A percentile compares a stretch with the other conserved stretches of the same genome.
These are phyloP conservation scores for Micronisus gabar DNA, from an alignment of 2,113 vertebrate species.

Conservation along the genomic window DNA sequence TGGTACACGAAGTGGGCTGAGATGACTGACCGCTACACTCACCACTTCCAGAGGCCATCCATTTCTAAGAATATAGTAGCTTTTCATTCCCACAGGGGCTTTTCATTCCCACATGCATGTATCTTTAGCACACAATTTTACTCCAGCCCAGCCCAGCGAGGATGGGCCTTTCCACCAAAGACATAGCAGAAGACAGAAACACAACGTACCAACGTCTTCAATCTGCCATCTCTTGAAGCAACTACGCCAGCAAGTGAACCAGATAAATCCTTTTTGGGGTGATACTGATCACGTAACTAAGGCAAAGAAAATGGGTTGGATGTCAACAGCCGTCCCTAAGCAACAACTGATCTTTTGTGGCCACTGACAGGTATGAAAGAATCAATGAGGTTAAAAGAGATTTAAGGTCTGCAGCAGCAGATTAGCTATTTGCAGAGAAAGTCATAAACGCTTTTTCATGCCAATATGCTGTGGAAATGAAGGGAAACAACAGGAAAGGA, in stretches of 20 bases:
- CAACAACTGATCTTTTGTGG: background rate
- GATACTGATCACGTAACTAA: background rate
- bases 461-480: background rate
- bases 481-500: background rate
- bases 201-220: background rate
- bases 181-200: background rate
- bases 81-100: background rate
- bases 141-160: background rate
- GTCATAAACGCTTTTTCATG: background rate
- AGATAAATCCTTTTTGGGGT: background rate
- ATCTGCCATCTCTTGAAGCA: background rate
- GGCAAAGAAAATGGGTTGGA: background rate
- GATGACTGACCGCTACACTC: background rate
- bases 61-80: slow-evolving; percentile 17
- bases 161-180: background rate
- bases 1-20: background rate
- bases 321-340: background rate
- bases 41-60: background rate
- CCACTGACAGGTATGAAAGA: background rate
- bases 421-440: background rate
- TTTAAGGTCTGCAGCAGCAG: background rate
- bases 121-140: background rate
- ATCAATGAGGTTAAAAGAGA: background rate
- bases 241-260: background rate
- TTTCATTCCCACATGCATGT: background rate